Base-by-base conservation (phyloP, 2,797 vertebrate genomes). In the Falco berigora region DNA sequence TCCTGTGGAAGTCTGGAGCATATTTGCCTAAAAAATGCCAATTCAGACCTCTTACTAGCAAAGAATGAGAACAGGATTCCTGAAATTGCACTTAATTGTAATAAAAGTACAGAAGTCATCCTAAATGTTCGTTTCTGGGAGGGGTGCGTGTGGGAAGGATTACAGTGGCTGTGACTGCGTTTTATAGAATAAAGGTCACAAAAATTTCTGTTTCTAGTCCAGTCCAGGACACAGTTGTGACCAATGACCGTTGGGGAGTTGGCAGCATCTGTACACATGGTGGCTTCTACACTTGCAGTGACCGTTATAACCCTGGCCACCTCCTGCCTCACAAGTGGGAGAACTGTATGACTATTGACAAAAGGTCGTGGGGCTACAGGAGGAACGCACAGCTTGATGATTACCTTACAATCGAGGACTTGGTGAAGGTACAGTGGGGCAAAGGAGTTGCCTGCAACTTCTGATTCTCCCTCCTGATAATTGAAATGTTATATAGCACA, bases 271-370 rank as follows among this genome's bases (percentile, higher is more conserved):
- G 99, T 77, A 98, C 82, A 3, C 99, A 99, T 0, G 99, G 99
- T 0, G 99, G 99, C 34, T 99, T 98, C 97, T 99, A 99, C 95
- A 99, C 99, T 14, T 99, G 99, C 13, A 14, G 83, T 3, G 99
- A 99, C 67, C 98, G 99, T 18, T 99, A 99, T 66, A 99, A 98
- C 96, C 99, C 99, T 0, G 99, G 99, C 63, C 98, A 98, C 90
- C 98, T 99, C 94, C 93, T 99, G 94, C 97, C 98, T 19, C 99
- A 97, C 97, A 99, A 99, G 84, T 99, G 99, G 99, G 99, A 99
- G 95, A 99, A 99, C 98, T 99, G 99, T 96, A 99, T 99, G 99
- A 98, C 98, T 73, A 98, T 99, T n/a, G 99, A 99, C 98, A 98
- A 88, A 61, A 64, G 78, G 63, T 99, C 99, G 3, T 99, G 99